Base-by-base conservation (phyloP, 2,797 vertebrate genomes). In the Gymnodraco acuticeps region DNA sequence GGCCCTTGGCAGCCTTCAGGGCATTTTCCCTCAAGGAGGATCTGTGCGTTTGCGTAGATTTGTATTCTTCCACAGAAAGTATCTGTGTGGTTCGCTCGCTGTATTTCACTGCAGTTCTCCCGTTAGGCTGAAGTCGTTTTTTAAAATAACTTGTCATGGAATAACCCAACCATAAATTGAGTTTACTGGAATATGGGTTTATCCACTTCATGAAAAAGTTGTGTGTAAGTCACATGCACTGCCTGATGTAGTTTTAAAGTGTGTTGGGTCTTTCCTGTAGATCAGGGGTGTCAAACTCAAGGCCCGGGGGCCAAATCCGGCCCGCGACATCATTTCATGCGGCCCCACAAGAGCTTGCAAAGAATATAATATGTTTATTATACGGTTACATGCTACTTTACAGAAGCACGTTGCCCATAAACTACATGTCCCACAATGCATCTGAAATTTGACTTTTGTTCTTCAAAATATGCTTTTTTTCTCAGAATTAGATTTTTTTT, bases 21-120 rank as follows among this genome's bases (percentile, higher is more conserved):
- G 96, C 19, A 0, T 92, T 88, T 77, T 70, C 90, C 89, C 95
- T 95, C 68, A 96, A 96, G 33, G 95, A 95, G 19, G 92, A 86
- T 0, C 95, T 48, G 20, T 64, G 23, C 3, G 17, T 23, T n/a
- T 71, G 14, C 48, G 70, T 53, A 20, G 46, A 10, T 27, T 31
- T 8, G 14, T 23, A 15, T 15, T 55, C 17, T 66, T 3, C 41
- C 20, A 7, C 6, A 46, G 42, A 70, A 17, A 19, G 17, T 14
- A n/a, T 38, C n/a, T 5, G 2, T 67, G 2, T 67, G 19, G n/a
- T 27, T 74, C 48, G n/a, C 17, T 42, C 64, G 48, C 62, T 55
- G 48, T 46, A 19, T 78, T 48, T 56, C 11, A 15, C 72, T 11
- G 54, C 23, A 67, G 16, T 71, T 66, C 12, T 47, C 0, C 0